phyloP scores from a whole-genome alignment of 1,140 invertebrate genomes.

The Philotrypesis tridentata region DNA sequence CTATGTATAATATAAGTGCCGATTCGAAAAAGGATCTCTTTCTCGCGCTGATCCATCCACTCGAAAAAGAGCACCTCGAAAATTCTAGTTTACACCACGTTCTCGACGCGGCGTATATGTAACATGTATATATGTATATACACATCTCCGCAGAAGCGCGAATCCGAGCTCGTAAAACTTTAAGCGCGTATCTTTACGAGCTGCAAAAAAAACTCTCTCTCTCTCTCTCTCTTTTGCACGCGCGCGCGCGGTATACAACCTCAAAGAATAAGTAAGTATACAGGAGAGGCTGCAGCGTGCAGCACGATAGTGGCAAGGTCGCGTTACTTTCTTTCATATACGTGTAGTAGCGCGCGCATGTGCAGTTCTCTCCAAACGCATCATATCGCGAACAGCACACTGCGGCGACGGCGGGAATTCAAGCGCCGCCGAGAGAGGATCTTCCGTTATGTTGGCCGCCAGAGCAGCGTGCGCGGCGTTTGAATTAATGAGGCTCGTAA shows the following conservation, averaged over 20 bases:
- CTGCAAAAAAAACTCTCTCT: background rate
- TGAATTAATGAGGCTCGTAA: conserved; percentile 18
- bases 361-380: background rate
- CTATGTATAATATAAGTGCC: no score
- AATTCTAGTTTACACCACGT: no score
- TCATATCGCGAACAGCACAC: background rate
- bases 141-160: background rate
- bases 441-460: conserved; percentile 15
- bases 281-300: background rate
- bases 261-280: background rate
- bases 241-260: background rate
- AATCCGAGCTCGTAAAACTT: background rate
- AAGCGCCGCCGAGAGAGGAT: background rate
- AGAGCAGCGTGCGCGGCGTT: background rate
- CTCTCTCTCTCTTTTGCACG: no score
- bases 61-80: no score
- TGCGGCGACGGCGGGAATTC: background rate
- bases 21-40: no score
- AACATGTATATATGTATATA: no score
- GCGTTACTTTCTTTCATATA: background rate
- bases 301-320: background rate
- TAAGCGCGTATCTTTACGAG: background rate
- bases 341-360: background rate
- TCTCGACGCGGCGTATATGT: no score
- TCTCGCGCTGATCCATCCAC: no score